These are phyloP conservation scores for Oppia nitens DNA, from an alignment of 1,140 invertebrate species.

Conservation along the genomic window DNA sequence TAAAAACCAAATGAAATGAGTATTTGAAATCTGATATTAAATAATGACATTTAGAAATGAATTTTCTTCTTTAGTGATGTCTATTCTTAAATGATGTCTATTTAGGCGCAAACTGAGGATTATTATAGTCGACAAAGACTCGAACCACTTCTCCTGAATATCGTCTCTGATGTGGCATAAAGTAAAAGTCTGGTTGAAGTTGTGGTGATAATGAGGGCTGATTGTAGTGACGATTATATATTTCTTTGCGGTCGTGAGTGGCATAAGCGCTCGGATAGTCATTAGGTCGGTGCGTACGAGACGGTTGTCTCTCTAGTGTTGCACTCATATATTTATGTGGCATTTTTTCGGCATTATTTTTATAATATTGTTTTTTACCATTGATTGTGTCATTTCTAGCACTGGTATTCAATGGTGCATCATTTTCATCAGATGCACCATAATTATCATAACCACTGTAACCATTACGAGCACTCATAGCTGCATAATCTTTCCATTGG, in stretches of 20 bases:
- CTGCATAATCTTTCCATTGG: slow-evolving; percentile 71
- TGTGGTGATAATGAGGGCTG: background rate
- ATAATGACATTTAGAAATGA: too few relatives aligned
- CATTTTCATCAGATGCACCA: slow-evolving; percentile 10
- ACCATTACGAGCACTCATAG: slow-evolving; percentile 50
- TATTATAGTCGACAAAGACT: slow-evolving; percentile 68
- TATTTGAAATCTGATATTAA: too few relatives aligned
- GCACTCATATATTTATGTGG: background rate
- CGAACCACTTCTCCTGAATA: slow-evolving; percentile 80
- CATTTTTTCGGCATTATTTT: background rate
- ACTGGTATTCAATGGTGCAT: slow-evolving; percentile 1
- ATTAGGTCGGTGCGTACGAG: background rate
- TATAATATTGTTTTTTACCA: background rate
- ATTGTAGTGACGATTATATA: background rate
- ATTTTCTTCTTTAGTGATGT: too few relatives aligned
- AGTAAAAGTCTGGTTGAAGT: slow-evolving; percentile 62
- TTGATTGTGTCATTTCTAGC: background rate
- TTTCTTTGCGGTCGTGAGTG: slow-evolving; percentile 6
- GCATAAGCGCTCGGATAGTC: background rate
- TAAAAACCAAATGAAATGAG: background rate
- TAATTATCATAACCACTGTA: slow-evolving; percentile 71
- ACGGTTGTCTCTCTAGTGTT: background rate
- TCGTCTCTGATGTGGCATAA: slow-evolving; percentile 81
- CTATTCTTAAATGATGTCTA: background rate
- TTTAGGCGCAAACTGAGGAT: slow-evolving; percentile 23